Conservation (phyloP, 2,113 vertebrate species). For the Aix galericulata region DNA sequence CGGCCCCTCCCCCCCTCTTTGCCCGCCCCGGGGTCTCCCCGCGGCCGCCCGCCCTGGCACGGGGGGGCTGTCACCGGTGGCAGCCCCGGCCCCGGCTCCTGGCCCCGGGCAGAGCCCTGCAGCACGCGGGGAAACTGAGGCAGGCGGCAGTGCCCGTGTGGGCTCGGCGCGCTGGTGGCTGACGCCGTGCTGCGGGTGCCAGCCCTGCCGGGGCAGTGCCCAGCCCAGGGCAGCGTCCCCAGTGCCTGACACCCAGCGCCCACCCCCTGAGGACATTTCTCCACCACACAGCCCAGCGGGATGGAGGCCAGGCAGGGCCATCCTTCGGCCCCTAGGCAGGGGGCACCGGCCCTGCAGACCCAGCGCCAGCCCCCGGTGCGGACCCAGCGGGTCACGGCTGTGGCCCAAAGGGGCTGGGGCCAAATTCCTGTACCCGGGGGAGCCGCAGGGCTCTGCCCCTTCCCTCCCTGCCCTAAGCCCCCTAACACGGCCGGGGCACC, state of each 20-base stretch:
- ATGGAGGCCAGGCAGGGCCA: fast-evolving
- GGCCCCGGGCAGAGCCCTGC: background rate
- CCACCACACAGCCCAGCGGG: fast-evolving
- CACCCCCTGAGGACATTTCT: fast-evolving
- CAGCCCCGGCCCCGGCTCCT: background rate
- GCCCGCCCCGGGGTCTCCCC: background rate
- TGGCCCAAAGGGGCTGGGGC: background rate
- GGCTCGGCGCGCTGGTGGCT: background rate
- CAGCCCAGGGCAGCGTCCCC: no score
- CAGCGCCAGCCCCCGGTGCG: background rate
- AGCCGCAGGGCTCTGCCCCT: background rate
- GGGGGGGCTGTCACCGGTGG: background rate
- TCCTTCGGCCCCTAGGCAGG: fast-evolving
- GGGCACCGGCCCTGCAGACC: background rate
- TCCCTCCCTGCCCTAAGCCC: fast-evolving
- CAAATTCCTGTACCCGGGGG: background rate
- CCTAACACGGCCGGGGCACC: background rate
- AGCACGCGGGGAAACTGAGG: background rate
- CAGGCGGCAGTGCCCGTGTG: background rate
- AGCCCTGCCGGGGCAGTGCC: background rate
- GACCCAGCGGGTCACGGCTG: background rate
- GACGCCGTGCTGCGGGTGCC: fast-evolving
- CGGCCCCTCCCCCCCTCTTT: background rate
- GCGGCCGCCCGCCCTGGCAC: fast-evolving
- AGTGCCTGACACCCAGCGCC: background rate